Evolutionary conservation across 2,888 invertebrate species (phyloP), one percentile per base, ranked within the genome.

Genomic region (Cheilosia scutellata): DNA sequence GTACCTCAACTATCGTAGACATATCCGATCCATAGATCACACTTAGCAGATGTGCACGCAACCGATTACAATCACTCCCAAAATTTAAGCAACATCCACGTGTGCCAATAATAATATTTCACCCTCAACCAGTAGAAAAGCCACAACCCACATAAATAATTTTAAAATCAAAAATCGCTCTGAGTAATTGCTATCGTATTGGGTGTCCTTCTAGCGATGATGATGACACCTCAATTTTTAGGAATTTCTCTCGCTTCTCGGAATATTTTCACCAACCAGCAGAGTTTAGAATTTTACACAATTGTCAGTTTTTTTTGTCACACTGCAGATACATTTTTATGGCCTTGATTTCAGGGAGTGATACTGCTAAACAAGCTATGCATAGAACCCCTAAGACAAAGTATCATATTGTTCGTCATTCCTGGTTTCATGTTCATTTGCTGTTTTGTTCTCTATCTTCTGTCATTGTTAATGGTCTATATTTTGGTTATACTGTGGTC

Each of bases 401-500:
- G 70, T 68, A 25, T 13, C 76, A 82, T 76, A 86, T 86, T 82
- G 86, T 82, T 66, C 65, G 33, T 33, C 7, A 44, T 29, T 78
- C 57, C 40, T 37, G 71, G 71, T 57, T 68, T 72, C 63, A 68
- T 77, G 68, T 86, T 86, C 77, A 86, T 82, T 82, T 86, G 49
- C 57, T 72, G 76, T 47, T 60, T 82, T 82, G 76, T 86, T 86
- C 82, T 77, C 58, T 58, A 51, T 40, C 84, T 58, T 78, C 31
- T 42, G 49, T 42, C 37, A 88, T 72, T 88, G 71, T 82, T 57
- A 84, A 84, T 57, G 87, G 89, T 86, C 87, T 87, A 88, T 89
- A 88, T 89, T 90, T 91, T 91, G 90, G 91, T 90, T 91, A 89
- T 88, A 89, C 88, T 91, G 90, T 90, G 92, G 92, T 91, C 91